Evolutionary conservation across 2,888 invertebrate species (phyloP).

Genomic region (Octonoba sinensis): DNA sequence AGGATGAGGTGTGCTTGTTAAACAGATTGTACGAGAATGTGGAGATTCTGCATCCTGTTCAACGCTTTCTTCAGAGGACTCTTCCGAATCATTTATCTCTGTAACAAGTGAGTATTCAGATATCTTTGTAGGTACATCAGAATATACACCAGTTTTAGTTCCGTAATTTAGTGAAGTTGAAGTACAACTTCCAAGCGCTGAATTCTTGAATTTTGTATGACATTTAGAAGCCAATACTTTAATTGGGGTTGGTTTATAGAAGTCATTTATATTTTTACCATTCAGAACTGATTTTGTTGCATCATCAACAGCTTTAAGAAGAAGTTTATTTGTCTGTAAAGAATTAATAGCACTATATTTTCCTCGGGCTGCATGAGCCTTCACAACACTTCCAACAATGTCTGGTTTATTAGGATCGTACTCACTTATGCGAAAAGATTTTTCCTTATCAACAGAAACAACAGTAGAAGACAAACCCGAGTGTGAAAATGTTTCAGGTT

Average conservation of each 20-base stretch:
- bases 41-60: no score
- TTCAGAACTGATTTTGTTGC: slow-evolving; percentile 82
- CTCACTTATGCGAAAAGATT: slow-evolving; percentile 76
- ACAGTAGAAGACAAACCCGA: slow-evolving; percentile 68
- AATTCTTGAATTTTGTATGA: background rate
- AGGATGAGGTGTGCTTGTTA: no score
- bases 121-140: no score
- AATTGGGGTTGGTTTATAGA: slow-evolving; percentile 58
- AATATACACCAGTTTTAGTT: background rate
- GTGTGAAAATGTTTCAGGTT: background rate
- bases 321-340: slow-evolving; percentile 81
- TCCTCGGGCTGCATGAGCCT: slow-evolving; percentile 81
- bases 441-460: slow-evolving; percentile 71
- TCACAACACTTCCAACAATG: slow-evolving; percentile 72
- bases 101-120: no score
- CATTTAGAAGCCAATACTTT: slow-evolving; percentile 25
- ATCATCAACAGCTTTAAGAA: slow-evolving; percentile 89
- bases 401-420: slow-evolving; percentile 71
- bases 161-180: background rate
- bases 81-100: no score
- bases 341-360: slow-evolving; percentile 70
- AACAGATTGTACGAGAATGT: no score
- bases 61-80: no score
- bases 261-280: slow-evolving; percentile 48
- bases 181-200: background rate